Conservation (phyloP, 1,140 invertebrate genomes). For the Pseudobourletiella spinata region DNA sequence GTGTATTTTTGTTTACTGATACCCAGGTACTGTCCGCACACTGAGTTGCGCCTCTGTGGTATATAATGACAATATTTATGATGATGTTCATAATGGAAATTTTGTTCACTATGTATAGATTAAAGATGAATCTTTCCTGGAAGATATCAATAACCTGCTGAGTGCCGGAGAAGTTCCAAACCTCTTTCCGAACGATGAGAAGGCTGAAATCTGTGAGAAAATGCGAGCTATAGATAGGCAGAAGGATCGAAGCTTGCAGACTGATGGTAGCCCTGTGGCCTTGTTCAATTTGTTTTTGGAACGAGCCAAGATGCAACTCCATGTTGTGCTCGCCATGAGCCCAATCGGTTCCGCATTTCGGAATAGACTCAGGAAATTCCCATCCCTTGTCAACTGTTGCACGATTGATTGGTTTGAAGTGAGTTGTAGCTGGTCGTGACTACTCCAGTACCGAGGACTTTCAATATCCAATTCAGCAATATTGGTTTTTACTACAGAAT, state of each 20-base stretch:
- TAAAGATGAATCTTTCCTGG: slow-evolving; percentile 85
- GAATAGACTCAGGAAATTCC: slow-evolving; percentile 82
- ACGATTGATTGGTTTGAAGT: slow-evolving; percentile 97
- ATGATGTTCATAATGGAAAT: too few relatives aligned
- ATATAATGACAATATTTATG: too few relatives aligned
- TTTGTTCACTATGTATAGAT: too few relatives aligned
- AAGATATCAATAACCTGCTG: slow-evolving; percentile 88
- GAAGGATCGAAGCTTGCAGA: slow-evolving; percentile 74
- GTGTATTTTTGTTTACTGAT: slow-evolving; percentile 84
- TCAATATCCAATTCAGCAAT: too few relatives aligned
- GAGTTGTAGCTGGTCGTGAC: too few relatives aligned
- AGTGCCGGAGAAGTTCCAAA: slow-evolving; percentile 92
- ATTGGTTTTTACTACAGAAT: slow-evolving; percentile 50
- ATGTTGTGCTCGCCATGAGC: slow-evolving; percentile 86
- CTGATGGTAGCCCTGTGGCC: slow-evolving; percentile 66
- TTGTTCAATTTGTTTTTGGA: slow-evolving; percentile 90
- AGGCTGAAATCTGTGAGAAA: slow-evolving; percentile 85
- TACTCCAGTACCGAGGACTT: too few relatives aligned
- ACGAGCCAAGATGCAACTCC: slow-evolving; percentile 82
- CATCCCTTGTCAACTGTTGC: slow-evolving; percentile 89
- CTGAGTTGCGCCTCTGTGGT: too few relatives aligned
- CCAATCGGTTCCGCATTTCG: slow-evolving; percentile 79
- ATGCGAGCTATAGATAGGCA: slow-evolving; percentile 85
- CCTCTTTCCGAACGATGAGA: slow-evolving; percentile 79
- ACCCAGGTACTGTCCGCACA: slow-evolving; percentile 73